Conservation (phyloP, 2,113 vertebrate genomes). For the Dascyllus trimaculatus region DNA sequence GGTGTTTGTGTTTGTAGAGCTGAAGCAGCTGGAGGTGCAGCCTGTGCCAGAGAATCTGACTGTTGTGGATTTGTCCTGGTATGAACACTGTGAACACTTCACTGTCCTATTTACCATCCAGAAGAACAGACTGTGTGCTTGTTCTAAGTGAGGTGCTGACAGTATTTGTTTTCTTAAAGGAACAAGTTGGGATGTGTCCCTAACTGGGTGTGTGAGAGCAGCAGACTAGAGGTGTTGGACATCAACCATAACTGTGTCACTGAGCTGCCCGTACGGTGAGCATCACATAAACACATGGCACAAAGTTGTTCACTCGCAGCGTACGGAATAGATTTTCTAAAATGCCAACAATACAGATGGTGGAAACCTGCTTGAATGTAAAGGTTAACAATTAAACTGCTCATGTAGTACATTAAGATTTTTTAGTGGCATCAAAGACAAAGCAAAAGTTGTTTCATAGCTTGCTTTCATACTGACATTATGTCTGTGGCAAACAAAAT, state of each 20-base stretch:
- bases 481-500: too few relatives aligned
- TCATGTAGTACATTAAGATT: too few relatives aligned
- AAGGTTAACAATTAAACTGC: too few relatives aligned
- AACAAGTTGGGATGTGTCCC: constrained; percentile 91
- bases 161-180: constrained; percentile 77
- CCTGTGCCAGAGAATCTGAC: constrained; percentile 91
- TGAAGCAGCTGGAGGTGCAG: constrained; percentile 90
- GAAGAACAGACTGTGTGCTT: background rate
- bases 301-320: too few relatives aligned
- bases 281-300: constrained; percentile 7
- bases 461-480: too few relatives aligned
- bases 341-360: too few relatives aligned
- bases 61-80: constrained; percentile 95
- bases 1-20: constrained; percentile 84
- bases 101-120: constrained; percentile 15
- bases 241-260: constrained; percentile 91
- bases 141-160: constrained; percentile 10
- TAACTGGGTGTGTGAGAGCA: constrained; percentile 93
- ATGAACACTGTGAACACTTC: constrained; percentile 50
- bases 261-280: constrained; percentile 92
- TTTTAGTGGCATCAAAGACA: too few relatives aligned
- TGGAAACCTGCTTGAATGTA: too few relatives aligned
- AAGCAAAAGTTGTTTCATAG: too few relatives aligned
- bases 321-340: too few relatives aligned
- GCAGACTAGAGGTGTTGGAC: constrained; percentile 93